phyloP scores from a whole-genome alignment of 1,140 invertebrate species.

The Musca domestica region DNA sequence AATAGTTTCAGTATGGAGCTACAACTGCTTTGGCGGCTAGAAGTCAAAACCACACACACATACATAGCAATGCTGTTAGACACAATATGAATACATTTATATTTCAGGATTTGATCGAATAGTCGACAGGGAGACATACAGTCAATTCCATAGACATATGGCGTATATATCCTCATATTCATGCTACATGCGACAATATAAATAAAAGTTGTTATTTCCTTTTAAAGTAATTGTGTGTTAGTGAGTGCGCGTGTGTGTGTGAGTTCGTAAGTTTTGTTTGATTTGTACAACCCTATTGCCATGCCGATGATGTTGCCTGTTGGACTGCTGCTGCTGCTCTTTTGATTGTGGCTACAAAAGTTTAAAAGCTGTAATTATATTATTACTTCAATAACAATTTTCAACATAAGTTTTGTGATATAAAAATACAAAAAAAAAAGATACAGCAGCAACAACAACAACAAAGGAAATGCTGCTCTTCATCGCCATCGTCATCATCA shows the following conservation, averaged over 20 bases:
- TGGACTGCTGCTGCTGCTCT: background rate
- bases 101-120: background rate
- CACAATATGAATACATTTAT: conserved; percentile 6
- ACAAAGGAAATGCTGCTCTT: background rate
- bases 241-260: too few relatives aligned
- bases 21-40: too few relatives aligned
- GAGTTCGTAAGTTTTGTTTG: background rate
- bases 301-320: background rate
- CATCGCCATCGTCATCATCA: background rate
- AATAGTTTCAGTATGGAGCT: too few relatives aligned
- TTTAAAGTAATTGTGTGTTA: conserved; percentile 22
- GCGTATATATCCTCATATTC: conserved; percentile 4
- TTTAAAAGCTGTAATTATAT: conserved; percentile 28
- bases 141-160: background rate
- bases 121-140: too few relatives aligned
- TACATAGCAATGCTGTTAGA: too few relatives aligned
- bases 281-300: conserved; percentile 1
- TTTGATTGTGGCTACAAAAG: conserved; percentile 6
- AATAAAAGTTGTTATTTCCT: conserved; percentile 28
- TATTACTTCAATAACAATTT: conserved; percentile 33
- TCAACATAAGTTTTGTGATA: conserved; percentile 26
- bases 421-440: background rate
- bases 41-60: too few relatives aligned
- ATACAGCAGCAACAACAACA: background rate
- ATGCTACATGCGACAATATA: conserved; percentile 13